These are phyloP conservation scores for Seira musarum DNA, from an alignment of 2,888 invertebrate genomes.

Conservation along the genomic window DNA sequence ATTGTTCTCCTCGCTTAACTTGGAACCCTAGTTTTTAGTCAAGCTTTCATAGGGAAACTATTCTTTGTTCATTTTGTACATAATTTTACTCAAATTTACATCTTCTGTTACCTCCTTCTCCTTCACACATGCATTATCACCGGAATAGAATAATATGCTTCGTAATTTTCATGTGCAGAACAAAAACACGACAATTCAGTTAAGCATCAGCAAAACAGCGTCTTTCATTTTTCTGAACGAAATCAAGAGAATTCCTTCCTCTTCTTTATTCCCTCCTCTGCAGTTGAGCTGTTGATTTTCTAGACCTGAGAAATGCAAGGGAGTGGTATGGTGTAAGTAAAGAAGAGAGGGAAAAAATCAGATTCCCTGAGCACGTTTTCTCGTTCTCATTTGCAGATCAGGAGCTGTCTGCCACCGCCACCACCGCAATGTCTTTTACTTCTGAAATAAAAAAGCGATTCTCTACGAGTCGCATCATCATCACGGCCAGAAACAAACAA, in stretches of 20 bases:
- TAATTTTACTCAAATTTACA: background rate
- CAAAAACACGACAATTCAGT: constrained; percentile 42
- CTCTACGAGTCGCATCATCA: background rate
- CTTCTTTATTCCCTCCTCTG: background rate
- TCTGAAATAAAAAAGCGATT: constrained; percentile 36
- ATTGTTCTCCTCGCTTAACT: too few relatives aligned
- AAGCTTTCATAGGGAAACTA: background rate
- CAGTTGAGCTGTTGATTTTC: background rate
- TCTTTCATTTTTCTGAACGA: background rate
- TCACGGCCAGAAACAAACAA: background rate
- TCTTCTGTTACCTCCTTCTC: background rate
- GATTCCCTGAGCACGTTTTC: constrained; percentile 49
- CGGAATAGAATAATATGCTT: too few relatives aligned
- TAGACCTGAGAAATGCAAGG: background rate
- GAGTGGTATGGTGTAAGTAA: background rate
- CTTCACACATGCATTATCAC: constrained; percentile 3
- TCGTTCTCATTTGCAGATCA: constrained; percentile 43
- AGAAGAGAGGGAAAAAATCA: constrained; percentile 40
- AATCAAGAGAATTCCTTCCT: background rate
- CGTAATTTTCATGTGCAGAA: background rate
- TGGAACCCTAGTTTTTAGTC: too few relatives aligned
- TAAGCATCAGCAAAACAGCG: background rate
- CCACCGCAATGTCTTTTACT: constrained; percentile 9
- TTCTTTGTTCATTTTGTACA: background rate
- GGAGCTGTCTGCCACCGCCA: constrained; percentile 39